These are phyloP conservation scores for Marronus borbonicus DNA, from an alignment of 2,888 invertebrate genomes.

Conservation along the genomic window DNA sequence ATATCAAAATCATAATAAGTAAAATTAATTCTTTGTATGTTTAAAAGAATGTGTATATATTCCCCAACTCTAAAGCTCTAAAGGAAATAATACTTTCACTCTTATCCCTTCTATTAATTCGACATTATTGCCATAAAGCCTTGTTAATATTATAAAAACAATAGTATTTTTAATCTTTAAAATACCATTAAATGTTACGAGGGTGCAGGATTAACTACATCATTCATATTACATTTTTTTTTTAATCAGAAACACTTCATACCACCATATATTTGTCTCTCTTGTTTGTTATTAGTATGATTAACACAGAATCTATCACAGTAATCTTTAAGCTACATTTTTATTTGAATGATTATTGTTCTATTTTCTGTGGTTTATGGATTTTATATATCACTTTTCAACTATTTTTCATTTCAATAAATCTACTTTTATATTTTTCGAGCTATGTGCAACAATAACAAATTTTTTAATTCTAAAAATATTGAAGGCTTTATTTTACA, in stretches of 20 bases:
- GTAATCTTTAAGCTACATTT: constrained; percentile 22
- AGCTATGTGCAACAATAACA: constrained; percentile 45
- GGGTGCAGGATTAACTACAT: constrained; percentile 39
- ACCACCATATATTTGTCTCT: constrained; percentile 30
- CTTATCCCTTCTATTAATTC: background rate
- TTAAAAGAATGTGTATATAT: too few relatives aligned
- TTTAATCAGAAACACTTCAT: constrained; percentile 37
- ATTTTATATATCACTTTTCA: constrained; percentile 30
- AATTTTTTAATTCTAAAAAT: constrained; percentile 33
- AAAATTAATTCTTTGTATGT: too few relatives aligned
- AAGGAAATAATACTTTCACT: background rate
- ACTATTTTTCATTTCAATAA: constrained; percentile 41
- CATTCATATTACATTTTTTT: constrained; percentile 31
- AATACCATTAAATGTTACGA: constrained; percentile 31
- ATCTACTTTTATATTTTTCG: constrained; percentile 47
- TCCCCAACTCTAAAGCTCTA: too few relatives aligned
- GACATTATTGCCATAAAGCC: constrained; percentile 11
- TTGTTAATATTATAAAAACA: constrained; percentile 5
- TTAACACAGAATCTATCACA: constrained; percentile 29
- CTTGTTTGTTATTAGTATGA: constrained; percentile 25
- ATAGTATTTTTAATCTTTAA: constrained; percentile 4
- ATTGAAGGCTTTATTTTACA: constrained; percentile 39
- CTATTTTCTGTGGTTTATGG: constrained; percentile 27
- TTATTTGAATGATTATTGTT: constrained; percentile 19
- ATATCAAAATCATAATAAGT: too few relatives aligned